Conservation (phyloP, 2,888 invertebrate species). For the Drosophila leonis region DNA sequence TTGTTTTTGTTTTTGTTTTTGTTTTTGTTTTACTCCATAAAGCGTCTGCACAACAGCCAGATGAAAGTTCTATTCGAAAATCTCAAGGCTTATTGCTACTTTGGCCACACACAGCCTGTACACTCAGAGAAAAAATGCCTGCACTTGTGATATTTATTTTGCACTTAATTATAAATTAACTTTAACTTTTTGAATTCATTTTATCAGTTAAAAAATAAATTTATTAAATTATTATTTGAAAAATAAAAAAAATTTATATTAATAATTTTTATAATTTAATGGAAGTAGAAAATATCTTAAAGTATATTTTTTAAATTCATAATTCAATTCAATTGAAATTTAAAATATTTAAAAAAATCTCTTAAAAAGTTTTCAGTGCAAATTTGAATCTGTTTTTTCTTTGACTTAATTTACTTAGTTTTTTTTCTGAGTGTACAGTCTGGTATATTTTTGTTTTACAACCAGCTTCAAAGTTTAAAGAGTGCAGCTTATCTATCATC, state of each 20-base stretch:
- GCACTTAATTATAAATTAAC: background rate
- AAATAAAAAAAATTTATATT: background rate
- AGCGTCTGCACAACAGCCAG: conserved; percentile 24
- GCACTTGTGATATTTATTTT: background rate
- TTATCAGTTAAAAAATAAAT: background rate
- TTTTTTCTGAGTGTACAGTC: conserved; percentile 8
- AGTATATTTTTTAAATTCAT: background rate
- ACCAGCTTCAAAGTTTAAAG: conserved; percentile 7
- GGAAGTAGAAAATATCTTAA: conserved; percentile 4
- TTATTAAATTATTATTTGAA: background rate
- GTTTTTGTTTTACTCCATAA: background rate
- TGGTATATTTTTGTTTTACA: conserved; percentile 5
- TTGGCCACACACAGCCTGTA: conserved; percentile 48
- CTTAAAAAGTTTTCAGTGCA: background rate
- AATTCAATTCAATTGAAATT: background rate
- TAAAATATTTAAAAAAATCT: background rate
- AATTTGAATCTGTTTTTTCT: no score
- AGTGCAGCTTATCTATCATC: conserved; percentile 29
- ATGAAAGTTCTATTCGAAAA: conserved; percentile 32
- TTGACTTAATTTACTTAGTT: background rate
- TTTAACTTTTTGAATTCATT: background rate
- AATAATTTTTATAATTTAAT: background rate
- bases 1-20: background rate
- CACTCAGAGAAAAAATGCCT: conserved; percentile 10
- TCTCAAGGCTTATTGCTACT: conserved; percentile 32